Percentiles rank a stretch among this genome's conserved stretches.
phyloP scores from a whole-genome alignment of 2,113 vertebrate species.

The Charadrius vociferus region DNA sequence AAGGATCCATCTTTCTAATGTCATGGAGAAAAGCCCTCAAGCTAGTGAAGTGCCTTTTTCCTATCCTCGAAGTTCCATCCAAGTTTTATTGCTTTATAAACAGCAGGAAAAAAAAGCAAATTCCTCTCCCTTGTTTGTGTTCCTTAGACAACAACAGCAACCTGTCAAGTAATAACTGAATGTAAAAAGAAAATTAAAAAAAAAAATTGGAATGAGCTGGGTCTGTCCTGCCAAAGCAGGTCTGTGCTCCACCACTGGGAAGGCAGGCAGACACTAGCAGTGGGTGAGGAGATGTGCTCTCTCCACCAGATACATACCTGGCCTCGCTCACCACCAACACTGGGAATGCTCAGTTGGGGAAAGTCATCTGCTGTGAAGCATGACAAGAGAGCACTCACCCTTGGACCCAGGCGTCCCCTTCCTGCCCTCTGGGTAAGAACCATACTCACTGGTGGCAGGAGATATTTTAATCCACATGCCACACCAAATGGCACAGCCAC shows the following conservation, averaged over 20 bases:
- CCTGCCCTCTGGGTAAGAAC: background rate
- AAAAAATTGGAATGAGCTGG: background rate
- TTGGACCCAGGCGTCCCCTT: background rate
- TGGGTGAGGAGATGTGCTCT: background rate
- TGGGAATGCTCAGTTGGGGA: fast-evolving
- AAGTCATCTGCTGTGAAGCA: background rate
- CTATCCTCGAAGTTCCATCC: background rate
- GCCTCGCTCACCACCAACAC: background rate
- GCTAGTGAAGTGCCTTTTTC: background rate
- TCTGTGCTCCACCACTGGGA: background rate
- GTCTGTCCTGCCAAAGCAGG: background rate
- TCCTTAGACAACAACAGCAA: background rate
- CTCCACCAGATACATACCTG: background rate
- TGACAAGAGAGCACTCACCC: background rate
- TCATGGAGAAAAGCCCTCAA: background rate
- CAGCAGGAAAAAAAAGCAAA: background rate
- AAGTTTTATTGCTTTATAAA: background rate
- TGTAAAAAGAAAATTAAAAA: background rate
- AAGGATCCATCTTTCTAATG: background rate
- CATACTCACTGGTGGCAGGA: background rate
- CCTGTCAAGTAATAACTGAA: background rate
- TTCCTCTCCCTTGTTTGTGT: background rate
- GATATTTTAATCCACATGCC: background rate
- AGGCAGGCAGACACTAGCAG: background rate
- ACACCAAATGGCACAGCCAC: background rate